Percentiles rank a stretch among this genome's conserved stretches.
Conservation (phyloP, 2,888 invertebrate genomes). For the Dendrolimus houi region DNA sequence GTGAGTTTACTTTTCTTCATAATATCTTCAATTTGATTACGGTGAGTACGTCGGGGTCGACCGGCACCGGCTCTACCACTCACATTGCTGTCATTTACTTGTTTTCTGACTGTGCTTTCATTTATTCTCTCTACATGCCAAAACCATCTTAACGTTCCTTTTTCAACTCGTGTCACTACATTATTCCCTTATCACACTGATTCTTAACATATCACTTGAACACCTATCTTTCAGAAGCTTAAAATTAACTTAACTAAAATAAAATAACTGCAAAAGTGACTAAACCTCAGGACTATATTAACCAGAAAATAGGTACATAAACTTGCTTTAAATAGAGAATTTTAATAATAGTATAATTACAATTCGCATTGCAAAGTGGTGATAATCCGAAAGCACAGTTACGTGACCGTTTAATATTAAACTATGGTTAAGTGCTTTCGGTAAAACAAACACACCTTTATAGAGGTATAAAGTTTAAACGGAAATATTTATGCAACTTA, state of each 20-base stretch:
- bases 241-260: neutral
- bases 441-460: constrained; percentile 1
- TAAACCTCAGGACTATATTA: neutral
- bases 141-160: no score
- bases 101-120: no score
- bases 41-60: no score
- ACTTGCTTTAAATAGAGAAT: constrained; percentile 15
- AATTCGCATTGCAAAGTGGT: constrained; percentile 19
- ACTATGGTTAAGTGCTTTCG: constrained; percentile 11
- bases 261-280: neutral
- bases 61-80: no score
- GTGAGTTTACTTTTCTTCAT: no score
- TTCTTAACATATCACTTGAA: no score
- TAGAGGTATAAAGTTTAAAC: neutral
- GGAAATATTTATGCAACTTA: neutral
- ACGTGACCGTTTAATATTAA: constrained; percentile 19
- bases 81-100: no score
- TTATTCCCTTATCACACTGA: no score
- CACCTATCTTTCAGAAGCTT: no score
- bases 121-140: no score
- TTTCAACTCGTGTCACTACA: no score
- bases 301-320: constrained; percentile 7
- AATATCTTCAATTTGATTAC: no score
- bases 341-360: constrained; percentile 27
- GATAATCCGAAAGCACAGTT: constrained; percentile 13